Percentiles rank a stretch among this genome's conserved stretches.
Evolutionary conservation across 2,113 vertebrate species (phyloP).

Genomic region (Hassar affinis): DNA sequence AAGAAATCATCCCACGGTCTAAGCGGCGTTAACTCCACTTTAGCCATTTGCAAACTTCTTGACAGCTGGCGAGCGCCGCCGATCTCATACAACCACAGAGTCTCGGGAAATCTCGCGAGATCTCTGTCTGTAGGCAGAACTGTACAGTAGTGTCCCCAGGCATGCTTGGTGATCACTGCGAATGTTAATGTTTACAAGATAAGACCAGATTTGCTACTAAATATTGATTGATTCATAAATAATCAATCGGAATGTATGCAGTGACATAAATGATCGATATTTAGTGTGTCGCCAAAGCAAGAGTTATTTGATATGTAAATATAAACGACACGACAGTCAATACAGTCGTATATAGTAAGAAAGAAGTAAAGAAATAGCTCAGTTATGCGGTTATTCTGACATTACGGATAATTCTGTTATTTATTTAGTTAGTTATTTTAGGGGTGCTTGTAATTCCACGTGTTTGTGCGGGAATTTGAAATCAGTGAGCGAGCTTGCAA

Average conservation of each 20-base stretch:
- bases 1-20: constrained; percentile 88
- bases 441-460: background rate
- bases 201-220: background rate
- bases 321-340: background rate
- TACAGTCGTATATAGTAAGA: background rate
- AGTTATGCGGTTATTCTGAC: too few species aligned
- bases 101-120: constrained; percentile 8
- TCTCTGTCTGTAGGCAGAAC: too few species aligned
- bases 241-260: background rate
- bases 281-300: too few species aligned
- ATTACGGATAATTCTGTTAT: too few species aligned
- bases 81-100: background rate
- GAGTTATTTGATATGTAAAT: background rate
- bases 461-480: background rate
- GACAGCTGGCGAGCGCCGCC: background rate
- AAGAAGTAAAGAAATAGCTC: too few species aligned
- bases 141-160: background rate
- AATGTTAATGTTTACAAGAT: background rate
- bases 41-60: constrained; percentile 58
- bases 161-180: background rate
- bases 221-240: background rate
- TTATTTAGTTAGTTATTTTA: too few species aligned
- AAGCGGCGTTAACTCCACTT: constrained; percentile 82
- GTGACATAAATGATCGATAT: background rate
- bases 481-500: background rate